Evolutionary conservation across 2,888 invertebrate species (phyloP).

Genomic region (Ditula angustiorana): DNA sequence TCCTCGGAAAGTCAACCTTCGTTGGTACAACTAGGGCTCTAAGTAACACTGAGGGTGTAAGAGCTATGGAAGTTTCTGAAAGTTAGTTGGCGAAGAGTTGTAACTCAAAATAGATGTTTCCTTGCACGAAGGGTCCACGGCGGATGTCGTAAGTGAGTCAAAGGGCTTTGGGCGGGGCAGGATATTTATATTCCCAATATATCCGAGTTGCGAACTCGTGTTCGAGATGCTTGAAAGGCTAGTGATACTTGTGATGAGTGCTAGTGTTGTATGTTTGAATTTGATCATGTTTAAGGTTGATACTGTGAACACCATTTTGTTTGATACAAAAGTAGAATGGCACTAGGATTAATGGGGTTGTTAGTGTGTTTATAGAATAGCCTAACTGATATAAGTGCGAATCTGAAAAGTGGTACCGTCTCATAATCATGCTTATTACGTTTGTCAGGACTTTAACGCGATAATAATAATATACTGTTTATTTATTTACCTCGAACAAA

Average conservation of each 20-base stretch:
- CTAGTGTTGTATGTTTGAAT: background rate
- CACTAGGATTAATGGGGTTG: too few species aligned
- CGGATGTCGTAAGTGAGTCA: constrained; percentile 79
- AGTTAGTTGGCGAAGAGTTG: constrained; percentile 38
- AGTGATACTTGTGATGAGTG: constrained; percentile 25
- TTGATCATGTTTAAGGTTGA: too few species aligned
- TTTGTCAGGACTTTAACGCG: too few species aligned
- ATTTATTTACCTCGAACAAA: too few species aligned
- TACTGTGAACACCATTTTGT: too few species aligned
- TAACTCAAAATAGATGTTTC: constrained; percentile 59
- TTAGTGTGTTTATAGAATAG: too few species aligned
- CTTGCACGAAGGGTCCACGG: constrained; percentile 59
- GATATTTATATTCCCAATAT: constrained; percentile 81
- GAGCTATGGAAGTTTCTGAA: background rate
- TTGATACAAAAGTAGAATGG: too few species aligned
- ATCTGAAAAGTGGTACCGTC: too few species aligned
- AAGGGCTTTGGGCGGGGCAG: constrained; percentile 68
- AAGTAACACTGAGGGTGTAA: background rate
- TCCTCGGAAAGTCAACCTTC: background rate
- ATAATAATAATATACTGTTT: too few species aligned
- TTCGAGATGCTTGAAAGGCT: constrained; percentile 33
- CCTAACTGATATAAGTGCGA: too few species aligned
- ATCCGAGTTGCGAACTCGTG: constrained; percentile 62
- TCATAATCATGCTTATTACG: too few species aligned
- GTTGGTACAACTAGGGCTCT: background rate